Percentiles rank a stretch among this genome's conserved stretches.
Evolutionary conservation across 2,797 vertebrate genomes (phyloP).

Genomic region (Allobates femoralis): DNA sequence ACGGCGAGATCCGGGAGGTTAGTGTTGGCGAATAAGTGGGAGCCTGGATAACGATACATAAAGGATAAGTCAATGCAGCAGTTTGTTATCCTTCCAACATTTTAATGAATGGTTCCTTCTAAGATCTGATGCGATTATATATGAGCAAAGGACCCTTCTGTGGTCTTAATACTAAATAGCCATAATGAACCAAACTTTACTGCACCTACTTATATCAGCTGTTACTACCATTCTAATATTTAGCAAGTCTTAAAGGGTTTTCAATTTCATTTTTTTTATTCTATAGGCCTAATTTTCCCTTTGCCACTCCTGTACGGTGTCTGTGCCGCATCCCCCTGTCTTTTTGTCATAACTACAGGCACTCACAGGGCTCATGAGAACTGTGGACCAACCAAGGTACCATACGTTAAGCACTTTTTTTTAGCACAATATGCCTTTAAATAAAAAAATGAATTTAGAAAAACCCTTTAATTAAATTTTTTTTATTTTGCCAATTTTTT

Average conservation of each 20-base stretch:
- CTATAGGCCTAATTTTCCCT: too few species aligned
- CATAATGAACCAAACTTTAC: background rate
- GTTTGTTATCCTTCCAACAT: background rate
- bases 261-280: too few species aligned
- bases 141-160: background rate
- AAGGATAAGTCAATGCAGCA: background rate
- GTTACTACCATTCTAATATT: background rate
- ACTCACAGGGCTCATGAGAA: too few species aligned
- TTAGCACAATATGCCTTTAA: too few species aligned
- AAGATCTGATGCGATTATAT: background rate
- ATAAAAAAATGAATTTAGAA: too few species aligned
- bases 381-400: too few species aligned
- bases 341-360: too few species aligned
- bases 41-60: constrained; percentile 75
- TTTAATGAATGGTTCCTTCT: background rate
- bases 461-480: too few species aligned
- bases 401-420: too few species aligned
- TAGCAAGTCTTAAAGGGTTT: background rate
- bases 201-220: background rate
- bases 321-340: too few species aligned
- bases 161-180: background rate
- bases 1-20: constrained; percentile 83
- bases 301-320: too few species aligned
- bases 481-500: too few species aligned
- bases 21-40: constrained; percentile 82